Base-by-base conservation (phyloP, 2,113 vertebrate genomes). In the Aepyceros melampus region DNA sequence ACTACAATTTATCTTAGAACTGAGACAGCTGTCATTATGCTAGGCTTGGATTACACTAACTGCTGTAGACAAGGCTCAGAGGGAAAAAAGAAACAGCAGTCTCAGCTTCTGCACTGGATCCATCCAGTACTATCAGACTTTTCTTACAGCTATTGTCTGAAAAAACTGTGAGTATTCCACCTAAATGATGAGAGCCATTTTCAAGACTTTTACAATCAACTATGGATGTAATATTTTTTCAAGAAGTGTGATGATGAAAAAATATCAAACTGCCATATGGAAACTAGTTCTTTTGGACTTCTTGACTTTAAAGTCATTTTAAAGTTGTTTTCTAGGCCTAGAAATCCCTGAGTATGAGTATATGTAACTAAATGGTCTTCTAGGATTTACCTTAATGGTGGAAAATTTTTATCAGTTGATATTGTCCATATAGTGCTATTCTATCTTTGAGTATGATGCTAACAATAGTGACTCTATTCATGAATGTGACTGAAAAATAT, bases 81-180 rank as follows among this genome's bases (percentile, higher is more conserved):
- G 45, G 3, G 53, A 92, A 87, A 92, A 89, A 25, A 36, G 33
- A 8, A 53, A 43, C 16, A 43, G 9, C 62, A 74, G 31, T 83
- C 8, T n/a, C 47, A 40, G 51, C 5, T 87, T 91, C 49, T 51
- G 31, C 47, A 40, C 12, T 47, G 10, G 64, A 11, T 31, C 6
- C 21, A 8, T 55, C 12, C 71, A 81, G n/a, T 9, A 31, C 55
- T 27, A 3, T 25, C 43, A 67, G 29, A 3, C 14, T 78, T 95
- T 93, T 33, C 15, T 74, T 60, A 33, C 4, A 94, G 51, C 55
- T 21, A 15, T 40, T 67, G 19, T 55, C 1, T 36, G 33, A 51
- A 82, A 12, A 4, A 36, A 13, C 3, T n/a, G 4, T 0, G 5
- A 13, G 4, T 9, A 49, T 45, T 62, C 3, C 0, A 53, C 23